Evolutionary conservation across 1,140 invertebrate genomes (phyloP).

Genomic region (Xylocopa sonorina): DNA sequence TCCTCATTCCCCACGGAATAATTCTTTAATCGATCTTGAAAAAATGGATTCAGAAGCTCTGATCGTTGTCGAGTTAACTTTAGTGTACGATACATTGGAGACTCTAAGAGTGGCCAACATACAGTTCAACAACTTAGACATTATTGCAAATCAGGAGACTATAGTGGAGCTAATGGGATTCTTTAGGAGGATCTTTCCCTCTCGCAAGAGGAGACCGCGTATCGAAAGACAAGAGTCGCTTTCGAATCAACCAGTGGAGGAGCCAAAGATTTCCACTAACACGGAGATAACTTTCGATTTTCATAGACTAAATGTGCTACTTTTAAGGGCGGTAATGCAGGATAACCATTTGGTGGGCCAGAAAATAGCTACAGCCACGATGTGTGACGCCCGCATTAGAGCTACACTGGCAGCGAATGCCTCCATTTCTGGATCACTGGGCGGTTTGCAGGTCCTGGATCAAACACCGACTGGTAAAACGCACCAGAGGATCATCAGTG

Average conservation of each 20-base stretch:
- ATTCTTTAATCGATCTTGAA: constrained; percentile 73
- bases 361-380: constrained; percentile 96
- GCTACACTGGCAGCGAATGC: constrained; percentile 87
- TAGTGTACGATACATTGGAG: constrained; percentile 86
- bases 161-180: constrained; percentile 96
- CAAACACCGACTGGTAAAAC: constrained; percentile 91
- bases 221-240: constrained; percentile 73
- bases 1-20: constrained; percentile 71
- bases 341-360: constrained; percentile 88
- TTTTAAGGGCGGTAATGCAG: constrained; percentile 90
- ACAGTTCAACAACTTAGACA: constrained; percentile 96
- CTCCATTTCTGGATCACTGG: constrained; percentile 92
- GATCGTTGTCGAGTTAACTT: constrained; percentile 91
- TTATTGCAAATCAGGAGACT: constrained; percentile 98
- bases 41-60: constrained; percentile 90
- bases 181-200: constrained; percentile 87
- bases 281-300: constrained; percentile 96
- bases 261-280: constrained; percentile 71
- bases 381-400: constrained; percentile 94
- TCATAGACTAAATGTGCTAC: constrained; percentile 93
- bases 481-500: constrained; percentile 92
- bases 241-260: constrained; percentile 70
- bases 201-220: constrained; percentile 72
- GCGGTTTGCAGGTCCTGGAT: constrained; percentile 95
- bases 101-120: constrained; percentile 91